Evolutionary conservation across 2,797 vertebrate species (phyloP).

Genomic region (Amblyopsis hoosieri): DNA sequence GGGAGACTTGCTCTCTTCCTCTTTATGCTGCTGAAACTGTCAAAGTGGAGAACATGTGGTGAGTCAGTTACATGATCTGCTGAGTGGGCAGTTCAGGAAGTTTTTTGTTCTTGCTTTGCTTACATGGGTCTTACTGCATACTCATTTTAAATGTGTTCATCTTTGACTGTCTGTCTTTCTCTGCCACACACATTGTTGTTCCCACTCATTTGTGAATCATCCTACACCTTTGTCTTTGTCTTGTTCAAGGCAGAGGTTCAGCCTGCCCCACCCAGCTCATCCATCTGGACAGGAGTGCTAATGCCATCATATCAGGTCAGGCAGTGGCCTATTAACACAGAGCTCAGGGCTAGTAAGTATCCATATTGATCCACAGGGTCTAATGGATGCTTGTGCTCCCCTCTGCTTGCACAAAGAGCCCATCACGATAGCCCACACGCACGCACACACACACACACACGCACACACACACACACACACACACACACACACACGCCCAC

Average conservation of each 20-base stretch:
- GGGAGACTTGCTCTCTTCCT: conserved; percentile 44
- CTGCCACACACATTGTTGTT: background rate
- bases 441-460: conserved; percentile 36
- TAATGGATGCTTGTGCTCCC: conserved; percentile 75
- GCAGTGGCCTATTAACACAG: conserved; percentile 67
- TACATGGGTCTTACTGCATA: background rate
- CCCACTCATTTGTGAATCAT: conserved; percentile 26
- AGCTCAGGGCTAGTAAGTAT: conserved; percentile 58
- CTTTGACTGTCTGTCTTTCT: background rate
- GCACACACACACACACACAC: conserved; percentile 22
- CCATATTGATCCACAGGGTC: conserved; percentile 74
- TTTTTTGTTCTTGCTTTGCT: conserved; percentile 26
- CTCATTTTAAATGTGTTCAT: conserved; percentile 9
- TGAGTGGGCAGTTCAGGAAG: conserved; percentile 19
- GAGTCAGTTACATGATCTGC: conserved; percentile 30
- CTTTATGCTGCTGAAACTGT: conserved; percentile 31
- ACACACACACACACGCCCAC: conserved; percentile 19
- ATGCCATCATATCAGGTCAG: conserved; percentile 62
- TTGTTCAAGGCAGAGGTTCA: conserved; percentile 22
- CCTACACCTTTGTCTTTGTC: conserved; percentile 31
- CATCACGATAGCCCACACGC: conserved; percentile 58
- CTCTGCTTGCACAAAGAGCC: conserved; percentile 64
- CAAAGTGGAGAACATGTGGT: conserved; percentile 27
- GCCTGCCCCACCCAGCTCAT: conserved; percentile 30
- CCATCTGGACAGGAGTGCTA: conserved; percentile 63